These are phyloP conservation scores for Syrmaticus mikado DNA, from an alignment of 2,113 vertebrate genomes.

Conservation along the genomic window DNA sequence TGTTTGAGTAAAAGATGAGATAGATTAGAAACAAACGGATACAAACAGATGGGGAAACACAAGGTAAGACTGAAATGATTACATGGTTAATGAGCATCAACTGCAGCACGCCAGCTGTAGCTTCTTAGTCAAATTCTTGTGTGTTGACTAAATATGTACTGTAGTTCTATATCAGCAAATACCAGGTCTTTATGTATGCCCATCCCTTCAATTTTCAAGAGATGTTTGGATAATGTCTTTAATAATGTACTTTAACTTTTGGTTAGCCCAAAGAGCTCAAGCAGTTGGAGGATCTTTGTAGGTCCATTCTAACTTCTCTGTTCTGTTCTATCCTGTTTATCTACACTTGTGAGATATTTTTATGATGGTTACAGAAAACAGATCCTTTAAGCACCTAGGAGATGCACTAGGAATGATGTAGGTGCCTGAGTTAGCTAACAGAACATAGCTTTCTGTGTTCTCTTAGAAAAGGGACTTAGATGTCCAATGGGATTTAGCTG, in stretches of 20 bases:
- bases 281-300: neutral
- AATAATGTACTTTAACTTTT: neutral
- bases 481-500: neutral
- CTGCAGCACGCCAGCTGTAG: neutral
- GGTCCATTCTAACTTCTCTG: neutral
- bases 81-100: conserved; percentile 15
- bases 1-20: neutral
- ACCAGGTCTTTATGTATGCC: neutral
- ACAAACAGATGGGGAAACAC: conserved; percentile 12
- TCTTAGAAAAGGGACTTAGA: neutral
- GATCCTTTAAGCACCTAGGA: neutral
- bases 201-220: neutral
- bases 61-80: conserved; percentile 5
- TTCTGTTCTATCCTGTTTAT: neutral
- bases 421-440: neutral
- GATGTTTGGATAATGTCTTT: neutral
- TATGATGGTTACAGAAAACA: neutral
- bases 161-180: neutral
- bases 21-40: neutral
- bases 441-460: neutral
- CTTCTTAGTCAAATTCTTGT: neutral
- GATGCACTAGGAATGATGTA: neutral
- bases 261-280: neutral
- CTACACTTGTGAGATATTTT: neutral
- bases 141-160: neutral